Evolutionary conservation across 2,888 invertebrate species (phyloP).

Genomic region (Drosophila multiciliata): DNA sequence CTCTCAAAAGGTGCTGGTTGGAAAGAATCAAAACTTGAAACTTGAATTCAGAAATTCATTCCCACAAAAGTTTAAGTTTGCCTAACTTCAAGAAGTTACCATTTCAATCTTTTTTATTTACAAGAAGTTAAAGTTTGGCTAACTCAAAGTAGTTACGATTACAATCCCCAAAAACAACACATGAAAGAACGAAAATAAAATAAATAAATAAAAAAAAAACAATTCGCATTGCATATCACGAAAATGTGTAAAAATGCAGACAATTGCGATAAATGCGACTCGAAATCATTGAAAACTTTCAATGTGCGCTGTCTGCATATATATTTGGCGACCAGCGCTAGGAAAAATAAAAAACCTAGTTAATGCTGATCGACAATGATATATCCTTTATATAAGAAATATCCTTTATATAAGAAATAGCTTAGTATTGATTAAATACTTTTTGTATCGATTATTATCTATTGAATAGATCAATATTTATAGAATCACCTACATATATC

Average conservation of each 20-base stretch:
- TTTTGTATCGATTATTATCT: background rate
- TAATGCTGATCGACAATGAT: background rate
- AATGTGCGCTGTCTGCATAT: conserved; percentile 69
- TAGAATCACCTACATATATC: background rate
- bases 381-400: background rate
- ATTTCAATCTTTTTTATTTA: conserved; percentile 9
- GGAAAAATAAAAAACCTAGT: background rate
- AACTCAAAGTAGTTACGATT: conserved; percentile 26
- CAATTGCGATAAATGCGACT: conserved; percentile 74
- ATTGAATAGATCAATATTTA: background rate
- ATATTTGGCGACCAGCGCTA: conserved; percentile 44
- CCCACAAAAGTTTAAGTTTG: background rate
- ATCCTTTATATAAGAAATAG: background rate
- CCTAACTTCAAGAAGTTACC: background rate
- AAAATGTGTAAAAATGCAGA: conserved; percentile 65
- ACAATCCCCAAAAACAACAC: conserved; percentile 22
- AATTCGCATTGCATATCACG: conserved; percentile 46
- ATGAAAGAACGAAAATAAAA: conserved; percentile 17
- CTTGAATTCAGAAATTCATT: background rate
- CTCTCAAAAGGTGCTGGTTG: background rate
- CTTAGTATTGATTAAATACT: background rate
- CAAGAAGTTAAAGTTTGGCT: conserved; percentile 5
- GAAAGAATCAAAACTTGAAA: background rate
- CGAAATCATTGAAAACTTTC: conserved; percentile 78
- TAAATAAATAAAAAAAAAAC: conserved; percentile 6